Evolutionary conservation across 1,140 invertebrate species (phyloP), one percentile per base, ranked within the genome.

Genomic region (Drosophila persimilis): DNA sequence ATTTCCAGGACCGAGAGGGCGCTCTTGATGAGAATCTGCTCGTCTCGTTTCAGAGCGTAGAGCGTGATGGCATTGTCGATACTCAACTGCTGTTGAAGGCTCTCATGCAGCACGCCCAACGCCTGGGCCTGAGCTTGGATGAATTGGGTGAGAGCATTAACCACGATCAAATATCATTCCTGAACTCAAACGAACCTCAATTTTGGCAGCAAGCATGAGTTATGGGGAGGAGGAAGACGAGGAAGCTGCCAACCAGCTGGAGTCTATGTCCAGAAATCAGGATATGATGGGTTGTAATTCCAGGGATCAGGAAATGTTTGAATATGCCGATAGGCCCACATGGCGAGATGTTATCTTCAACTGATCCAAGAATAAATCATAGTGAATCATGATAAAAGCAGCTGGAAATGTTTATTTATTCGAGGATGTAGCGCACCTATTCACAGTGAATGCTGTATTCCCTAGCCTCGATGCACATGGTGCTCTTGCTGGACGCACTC

Each of bases 321-420:
- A 20, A 41, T 57, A 73, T 35, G 35, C 31, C 13, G 41, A 85
- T 6, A 52, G 64, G 31, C 60, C 61, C 44, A 77, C 61, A 41
- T 85, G 81, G 81, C 72, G 69, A 17, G 64, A 86, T 61, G 60
- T 85, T 3, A 57, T 84, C 29, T 77, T 77, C 17, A 65, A 62
- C 39, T 86, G 22, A 55, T 15, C 2, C 1, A 61, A 44, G 54
- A 62, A 47, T 20, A 57, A 72, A 6, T 8, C 15, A 56, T 56
- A 43, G 54, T 26, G 11, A 3, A 29, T 7, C 41, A 26, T 50
- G 52, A 57, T 62, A 26, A 47, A 57, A 64, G 69, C 69, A 64
- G 60, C 50, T 66, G 13, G 13, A 48, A 41, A 45, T 35, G 7
- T 50, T 2, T 4, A 11, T 73, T 73, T 55, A 57, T 74, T 73